Percentiles rank a stretch among this genome's conserved stretches.
Conservation (phyloP, 2,797 vertebrate species). For the Paedocypris micromegethes region DNA sequence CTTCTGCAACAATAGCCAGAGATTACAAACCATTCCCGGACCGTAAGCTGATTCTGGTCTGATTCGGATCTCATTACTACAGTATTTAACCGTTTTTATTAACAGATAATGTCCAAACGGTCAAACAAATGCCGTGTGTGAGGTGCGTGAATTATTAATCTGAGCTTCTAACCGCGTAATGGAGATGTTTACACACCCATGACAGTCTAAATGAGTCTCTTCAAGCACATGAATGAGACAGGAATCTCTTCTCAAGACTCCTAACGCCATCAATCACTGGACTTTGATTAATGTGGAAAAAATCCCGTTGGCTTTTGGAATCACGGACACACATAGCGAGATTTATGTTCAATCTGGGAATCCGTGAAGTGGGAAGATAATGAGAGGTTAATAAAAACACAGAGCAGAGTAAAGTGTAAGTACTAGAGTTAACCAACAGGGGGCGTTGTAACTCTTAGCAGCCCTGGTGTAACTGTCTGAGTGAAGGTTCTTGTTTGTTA, state of each 20-base stretch:
- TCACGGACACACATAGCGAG: too few species aligned
- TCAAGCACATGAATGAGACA: constrained; percentile 8
- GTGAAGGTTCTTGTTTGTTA: neutral
- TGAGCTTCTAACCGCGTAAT: constrained; percentile 6
- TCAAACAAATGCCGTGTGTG: constrained; percentile 17
- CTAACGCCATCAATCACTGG: neutral
- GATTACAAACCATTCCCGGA: too few species aligned
- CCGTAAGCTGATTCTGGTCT: neutral
- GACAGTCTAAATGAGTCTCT: constrained; percentile 22
- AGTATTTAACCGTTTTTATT: too few species aligned
- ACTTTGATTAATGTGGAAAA: neutral
- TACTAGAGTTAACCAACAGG: constrained; percentile 16
- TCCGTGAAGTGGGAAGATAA: neutral
- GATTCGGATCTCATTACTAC: constrained; percentile 21
- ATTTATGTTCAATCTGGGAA: too few species aligned
- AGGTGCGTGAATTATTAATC: constrained; percentile 21
- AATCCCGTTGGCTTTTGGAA: neutral
- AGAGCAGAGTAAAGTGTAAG: neutral
- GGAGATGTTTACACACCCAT: constrained; percentile 17
- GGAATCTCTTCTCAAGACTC: neutral
- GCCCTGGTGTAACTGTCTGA: neutral
- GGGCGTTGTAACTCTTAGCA: constrained; percentile 25
- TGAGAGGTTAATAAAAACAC: too few species aligned
- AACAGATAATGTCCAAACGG: neutral
- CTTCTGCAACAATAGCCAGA: too few species aligned